A percentile compares a stretch with the other conserved stretches of the same genome.
phyloP scores from a whole-genome alignment of 2,888 invertebrate genomes.

The Chouioia cunea region DNA sequence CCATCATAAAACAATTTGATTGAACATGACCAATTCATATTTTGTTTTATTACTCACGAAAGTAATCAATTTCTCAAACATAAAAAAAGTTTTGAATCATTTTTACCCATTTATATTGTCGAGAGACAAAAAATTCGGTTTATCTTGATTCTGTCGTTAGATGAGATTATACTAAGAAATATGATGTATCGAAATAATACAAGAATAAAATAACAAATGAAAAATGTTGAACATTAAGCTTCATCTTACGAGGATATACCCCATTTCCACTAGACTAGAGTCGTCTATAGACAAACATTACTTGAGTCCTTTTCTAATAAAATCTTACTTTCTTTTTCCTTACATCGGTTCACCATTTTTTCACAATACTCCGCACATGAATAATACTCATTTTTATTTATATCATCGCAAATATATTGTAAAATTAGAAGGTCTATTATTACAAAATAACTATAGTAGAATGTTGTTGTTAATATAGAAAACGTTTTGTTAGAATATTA shows the following conservation, averaged over 20 bases:
- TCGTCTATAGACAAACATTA: background rate
- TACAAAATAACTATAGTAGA: no score
- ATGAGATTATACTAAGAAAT: constrained; percentile 15
- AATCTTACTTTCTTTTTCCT: constrained; percentile 8
- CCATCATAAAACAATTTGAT: no score
- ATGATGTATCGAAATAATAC: background rate
- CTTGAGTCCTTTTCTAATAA: constrained; percentile 19
- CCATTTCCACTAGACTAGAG: constrained; percentile 20
- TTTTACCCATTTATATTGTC: background rate
- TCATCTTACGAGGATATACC: constrained; percentile 24
- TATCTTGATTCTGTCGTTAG: background rate
- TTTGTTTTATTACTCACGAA: no score
- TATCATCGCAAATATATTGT: no score
- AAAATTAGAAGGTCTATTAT: no score
- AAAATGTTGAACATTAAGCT: constrained; percentile 21
- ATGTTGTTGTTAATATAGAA: no score
- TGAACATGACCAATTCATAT: no score
- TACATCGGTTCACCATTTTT: constrained; percentile 7
- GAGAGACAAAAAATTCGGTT: constrained; percentile 1
- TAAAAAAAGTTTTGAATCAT: no score
- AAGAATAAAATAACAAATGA: background rate
- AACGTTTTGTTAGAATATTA: no score
- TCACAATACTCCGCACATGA: background rate
- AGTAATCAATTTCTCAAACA: no score
- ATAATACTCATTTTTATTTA: background rate